Evolutionary conservation across 1,140 invertebrate genomes (phyloP), one percentile per base, ranked within the genome.

Genomic region (Ladona fulva): DNA sequence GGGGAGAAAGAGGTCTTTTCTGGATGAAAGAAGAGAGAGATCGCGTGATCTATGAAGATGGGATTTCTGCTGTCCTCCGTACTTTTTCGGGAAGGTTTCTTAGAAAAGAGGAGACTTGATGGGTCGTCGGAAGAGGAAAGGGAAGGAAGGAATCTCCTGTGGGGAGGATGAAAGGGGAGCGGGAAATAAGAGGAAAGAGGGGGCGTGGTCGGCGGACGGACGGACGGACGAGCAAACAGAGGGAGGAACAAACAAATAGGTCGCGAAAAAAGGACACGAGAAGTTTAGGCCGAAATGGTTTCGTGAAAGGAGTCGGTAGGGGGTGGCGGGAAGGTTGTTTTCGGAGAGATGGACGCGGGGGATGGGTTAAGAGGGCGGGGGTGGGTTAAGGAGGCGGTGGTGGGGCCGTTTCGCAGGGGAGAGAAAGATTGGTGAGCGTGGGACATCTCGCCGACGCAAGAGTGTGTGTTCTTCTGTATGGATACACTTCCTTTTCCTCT

Each of bases 61-160:
- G 52, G 52, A 66, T 66, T 66, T 66, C 52, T 66, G 52, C 52
- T 66, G 52, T 66, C 52, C 52, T 66, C 52, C n/a, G 52, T 66
- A 66, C 52, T 66, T 66, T 66, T 66, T 66, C 52, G n/a, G 52
- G 19, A 52, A 52, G 44, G 52, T 12, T 66, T 66, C 52, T 66
- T 5, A 66, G 52, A 22, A 66, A 66, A 12, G n/a, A 66, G 52
- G 44, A 52, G 44, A 10, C 44, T 52, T 52, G 44, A 52, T 11
- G 10, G 44, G 44, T 52, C 10, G 19, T n/a, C 44, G 44, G 44
- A 19, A 52, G 44, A 19, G 44, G 44, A 19, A 11, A 11, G 44
- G 44, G 44, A 52, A 22, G 52, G 52, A 22, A 66, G 52, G 29
- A 37, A 37, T 37, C 29, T 8, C 8, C 29, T 8, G 3, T 37